Evolutionary conservation across 2,113 vertebrate genomes (phyloP), one percentile per base, ranked within the genome.

Genomic region (Melospiza georgiana): DNA sequence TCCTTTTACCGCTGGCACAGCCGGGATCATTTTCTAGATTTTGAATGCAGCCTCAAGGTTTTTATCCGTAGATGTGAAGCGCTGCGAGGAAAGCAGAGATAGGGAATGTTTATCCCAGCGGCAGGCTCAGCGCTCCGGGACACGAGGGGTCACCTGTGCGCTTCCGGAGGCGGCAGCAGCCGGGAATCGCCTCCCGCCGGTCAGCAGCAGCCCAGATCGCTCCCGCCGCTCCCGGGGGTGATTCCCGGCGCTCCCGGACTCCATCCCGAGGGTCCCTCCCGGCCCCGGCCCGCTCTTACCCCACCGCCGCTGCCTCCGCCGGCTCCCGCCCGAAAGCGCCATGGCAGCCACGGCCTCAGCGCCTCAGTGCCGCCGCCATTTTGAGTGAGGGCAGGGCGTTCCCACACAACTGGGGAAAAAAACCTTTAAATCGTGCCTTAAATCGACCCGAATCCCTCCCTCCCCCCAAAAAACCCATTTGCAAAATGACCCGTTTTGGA

Each of bases 21-120:
- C 2, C 8, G 7, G 1, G 0, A 6, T 11, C 2, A 0, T 6
- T 14, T 9, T 15, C 41, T 19, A 9, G 1, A 2, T 52, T 65
- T 33, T 3, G 19, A 25, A 11, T 0, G 23, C 17, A 2, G 41
- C 27, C 84, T 11, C 33, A 5, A 22, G 25, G 6, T 10, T 52
- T 5, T 12, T 5, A 2, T 0, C 13, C 7, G 1, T 0, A 5
- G 37, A 10, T 16, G 52, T 2, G 54, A 52, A 61, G n/a, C 4
- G 69, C 76, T 51, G 49, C 33, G 4, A 37, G n/a, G 25, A 4
- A 28, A 33, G 2, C 6, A 3, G 15, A 63, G 28, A 27, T 4
- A 24, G 2, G 49, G 22, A 37, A 18, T 5, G 2, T 43, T 72
- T 18, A 15, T 7, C 48, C 21, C 61, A 8, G 24, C 16, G 41